These are phyloP conservation scores for Sicus ferrugineus DNA, from an alignment of 2,888 invertebrate species.

Conservation along the genomic window DNA sequence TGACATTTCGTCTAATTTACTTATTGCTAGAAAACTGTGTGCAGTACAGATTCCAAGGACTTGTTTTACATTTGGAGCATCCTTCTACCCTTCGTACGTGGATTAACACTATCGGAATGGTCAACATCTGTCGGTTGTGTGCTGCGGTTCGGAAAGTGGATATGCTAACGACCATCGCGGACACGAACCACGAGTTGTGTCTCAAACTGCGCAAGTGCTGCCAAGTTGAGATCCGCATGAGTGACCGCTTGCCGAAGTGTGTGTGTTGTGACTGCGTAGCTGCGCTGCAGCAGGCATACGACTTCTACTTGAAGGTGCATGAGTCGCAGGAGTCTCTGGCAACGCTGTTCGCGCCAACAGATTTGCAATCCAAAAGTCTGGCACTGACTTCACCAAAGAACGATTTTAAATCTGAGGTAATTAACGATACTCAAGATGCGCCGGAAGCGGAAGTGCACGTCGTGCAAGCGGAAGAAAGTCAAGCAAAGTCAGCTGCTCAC, in stretches of 20 bases:
- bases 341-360: constrained; percentile 34
- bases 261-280: constrained; percentile 50
- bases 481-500: not conserved
- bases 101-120: constrained; percentile 34
- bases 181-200: constrained; percentile 44
- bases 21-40: no score
- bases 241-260: constrained; percentile 48
- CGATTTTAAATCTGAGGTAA: not conserved
- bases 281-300: constrained; percentile 43
- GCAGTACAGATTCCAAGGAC: no score
- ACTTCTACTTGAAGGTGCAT: constrained; percentile 49
- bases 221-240: constrained; percentile 43
- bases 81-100: not conserved
- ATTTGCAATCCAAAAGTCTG: not conserved
- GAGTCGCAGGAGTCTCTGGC: constrained; percentile 52
- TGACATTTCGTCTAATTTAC: no score
- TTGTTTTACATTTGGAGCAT: no score
- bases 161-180: constrained; percentile 42
- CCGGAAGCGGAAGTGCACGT: not conserved
- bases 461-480: not conserved
- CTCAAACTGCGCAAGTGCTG: constrained; percentile 48
- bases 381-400: not conserved
- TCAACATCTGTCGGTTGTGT: constrained; percentile 52
- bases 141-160: constrained; percentile 50
- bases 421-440: not conserved